These are phyloP conservation scores for Carassius auratus DNA, from an alignment of 2,113 vertebrate genomes.

Conservation along the genomic window DNA sequence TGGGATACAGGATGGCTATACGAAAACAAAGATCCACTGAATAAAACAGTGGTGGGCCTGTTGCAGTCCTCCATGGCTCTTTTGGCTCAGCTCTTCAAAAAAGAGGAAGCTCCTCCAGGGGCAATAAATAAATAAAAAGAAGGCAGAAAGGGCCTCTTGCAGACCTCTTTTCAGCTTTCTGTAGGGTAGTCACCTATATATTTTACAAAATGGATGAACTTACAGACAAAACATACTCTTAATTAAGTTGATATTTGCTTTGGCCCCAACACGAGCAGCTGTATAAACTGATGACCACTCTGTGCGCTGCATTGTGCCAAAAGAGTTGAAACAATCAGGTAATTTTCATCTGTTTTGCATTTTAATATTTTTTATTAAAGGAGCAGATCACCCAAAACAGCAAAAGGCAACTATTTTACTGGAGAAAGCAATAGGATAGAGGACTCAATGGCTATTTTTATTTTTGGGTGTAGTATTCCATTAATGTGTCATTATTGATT, in stretches of 20 bases:
- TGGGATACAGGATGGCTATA: constrained; percentile 80
- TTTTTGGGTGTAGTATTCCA: too few relatives aligned
- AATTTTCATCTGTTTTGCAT: too few relatives aligned
- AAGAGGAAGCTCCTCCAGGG: constrained; percentile 51
- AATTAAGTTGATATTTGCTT: background rate
- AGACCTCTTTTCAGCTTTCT: constrained; percentile 82
- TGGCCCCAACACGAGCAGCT: constrained; percentile 78
- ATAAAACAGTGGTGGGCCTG: constrained; percentile 80
- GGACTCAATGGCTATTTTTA: too few relatives aligned
- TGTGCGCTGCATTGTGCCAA: background rate
- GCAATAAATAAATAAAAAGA: constrained; percentile 67
- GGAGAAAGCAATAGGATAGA: too few relatives aligned
- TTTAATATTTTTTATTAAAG: too few relatives aligned
- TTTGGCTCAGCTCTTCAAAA: constrained; percentile 73
- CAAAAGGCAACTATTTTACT: too few relatives aligned
- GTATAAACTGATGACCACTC: constrained; percentile 61
- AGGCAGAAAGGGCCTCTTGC: constrained; percentile 82
- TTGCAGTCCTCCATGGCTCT: constrained; percentile 82
- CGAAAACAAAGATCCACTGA: constrained; percentile 84
- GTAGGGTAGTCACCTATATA: constrained; percentile 70
- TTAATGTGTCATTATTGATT: too few relatives aligned
- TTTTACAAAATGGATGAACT: background rate
- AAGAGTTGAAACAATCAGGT: background rate
- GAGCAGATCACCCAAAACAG: too few relatives aligned
- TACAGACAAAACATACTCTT: background rate